Conservation (phyloP, 2,797 vertebrate genomes). For the Mormyrus proboscirostris region DNA sequence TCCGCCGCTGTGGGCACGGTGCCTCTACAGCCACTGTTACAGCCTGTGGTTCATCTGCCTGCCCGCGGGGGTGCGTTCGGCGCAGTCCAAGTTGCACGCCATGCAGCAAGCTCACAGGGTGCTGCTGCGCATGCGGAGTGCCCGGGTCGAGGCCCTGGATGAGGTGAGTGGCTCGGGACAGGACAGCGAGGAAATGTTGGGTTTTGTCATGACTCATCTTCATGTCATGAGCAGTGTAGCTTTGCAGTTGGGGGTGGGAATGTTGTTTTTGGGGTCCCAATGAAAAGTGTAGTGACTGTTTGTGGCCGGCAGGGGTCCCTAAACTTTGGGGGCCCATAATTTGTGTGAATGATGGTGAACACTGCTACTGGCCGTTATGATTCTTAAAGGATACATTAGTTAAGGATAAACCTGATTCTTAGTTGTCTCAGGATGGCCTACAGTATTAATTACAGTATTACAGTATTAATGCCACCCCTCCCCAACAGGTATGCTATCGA, state of each 20-base stretch:
- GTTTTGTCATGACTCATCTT: background rate
- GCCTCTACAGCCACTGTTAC: constrained; percentile 91
- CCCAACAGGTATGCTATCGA: constrained; percentile 85
- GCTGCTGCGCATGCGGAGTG: constrained; percentile 86
- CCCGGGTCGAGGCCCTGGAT: constrained; percentile 86
- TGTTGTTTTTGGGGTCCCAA: background rate
- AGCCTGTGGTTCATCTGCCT: constrained; percentile 98
- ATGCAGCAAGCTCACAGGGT: constrained; percentile 87
- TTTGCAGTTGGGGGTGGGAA: background rate
- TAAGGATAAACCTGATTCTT: background rate
- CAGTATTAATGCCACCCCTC: background rate
- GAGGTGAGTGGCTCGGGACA: constrained; percentile 60
- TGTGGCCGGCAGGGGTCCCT: background rate
- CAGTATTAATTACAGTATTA: too few species aligned
- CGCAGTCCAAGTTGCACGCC: constrained; percentile 77
- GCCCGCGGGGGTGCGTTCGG: constrained; percentile 75
- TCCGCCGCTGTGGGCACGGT: constrained; percentile 85
- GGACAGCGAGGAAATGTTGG: background rate
- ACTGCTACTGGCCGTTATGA: background rate
- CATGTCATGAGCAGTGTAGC: background rate
- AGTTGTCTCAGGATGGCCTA: background rate
- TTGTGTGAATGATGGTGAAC: background rate
- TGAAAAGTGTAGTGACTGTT: background rate
- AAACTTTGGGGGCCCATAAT: background rate
- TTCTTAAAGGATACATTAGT: background rate